A percentile compares a stretch with the other conserved stretches of the same genome.
Conservation (phyloP, 2,888 invertebrate species). For the Stenoptilia bipunctidactyla region DNA sequence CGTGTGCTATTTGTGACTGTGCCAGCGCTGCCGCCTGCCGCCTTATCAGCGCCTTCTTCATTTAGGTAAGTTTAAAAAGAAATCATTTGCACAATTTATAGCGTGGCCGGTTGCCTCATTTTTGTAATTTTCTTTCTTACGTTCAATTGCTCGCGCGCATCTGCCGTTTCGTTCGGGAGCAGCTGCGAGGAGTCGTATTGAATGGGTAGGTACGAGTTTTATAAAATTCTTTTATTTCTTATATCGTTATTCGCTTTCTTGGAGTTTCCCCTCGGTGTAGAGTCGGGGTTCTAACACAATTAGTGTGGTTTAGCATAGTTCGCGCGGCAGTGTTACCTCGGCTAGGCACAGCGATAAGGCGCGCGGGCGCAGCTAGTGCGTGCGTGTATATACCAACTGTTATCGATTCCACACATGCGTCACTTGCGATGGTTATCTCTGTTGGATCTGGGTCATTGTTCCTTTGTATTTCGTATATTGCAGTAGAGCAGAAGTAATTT, state of each 20-base stretch:
- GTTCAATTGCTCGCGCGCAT: slow-evolving; percentile 49
- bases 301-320: slow-evolving; percentile 18
- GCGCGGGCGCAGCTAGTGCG: slow-evolving; percentile 28
- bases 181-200: slow-evolving; percentile 43
- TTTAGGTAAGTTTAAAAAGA: slow-evolving; percentile 37
- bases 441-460: slow-evolving; percentile 68
- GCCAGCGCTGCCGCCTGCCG: slow-evolving; percentile 43
- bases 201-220: slow-evolving; percentile 49
- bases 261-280: slow-evolving; percentile 26
- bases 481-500: slow-evolving; percentile 14
- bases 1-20: slow-evolving; percentile 67
- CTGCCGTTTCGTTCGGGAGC: slow-evolving; percentile 56
- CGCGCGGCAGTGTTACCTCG: slow-evolving; percentile 24
- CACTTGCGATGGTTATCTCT: slow-evolving; percentile 63
- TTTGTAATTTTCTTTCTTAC: slow-evolving; percentile 41
- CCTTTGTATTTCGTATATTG: slow-evolving; percentile 51
- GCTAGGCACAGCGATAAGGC: slow-evolving; percentile 24
- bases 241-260: slow-evolving; percentile 30
- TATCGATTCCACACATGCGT: slow-evolving; percentile 68
- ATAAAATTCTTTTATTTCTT: slow-evolving; percentile 39
- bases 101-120: slow-evolving; percentile 29
- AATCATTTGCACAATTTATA: slow-evolving; percentile 18
- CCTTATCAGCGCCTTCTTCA: slow-evolving; percentile 19
- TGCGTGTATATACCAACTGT: slow-evolving; percentile 54
- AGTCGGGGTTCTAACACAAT: slow-evolving; percentile 41